These are phyloP conservation scores for Meleagris gallopavo DNA, from an alignment of 2,113 vertebrate species.

Conservation along the genomic window DNA sequence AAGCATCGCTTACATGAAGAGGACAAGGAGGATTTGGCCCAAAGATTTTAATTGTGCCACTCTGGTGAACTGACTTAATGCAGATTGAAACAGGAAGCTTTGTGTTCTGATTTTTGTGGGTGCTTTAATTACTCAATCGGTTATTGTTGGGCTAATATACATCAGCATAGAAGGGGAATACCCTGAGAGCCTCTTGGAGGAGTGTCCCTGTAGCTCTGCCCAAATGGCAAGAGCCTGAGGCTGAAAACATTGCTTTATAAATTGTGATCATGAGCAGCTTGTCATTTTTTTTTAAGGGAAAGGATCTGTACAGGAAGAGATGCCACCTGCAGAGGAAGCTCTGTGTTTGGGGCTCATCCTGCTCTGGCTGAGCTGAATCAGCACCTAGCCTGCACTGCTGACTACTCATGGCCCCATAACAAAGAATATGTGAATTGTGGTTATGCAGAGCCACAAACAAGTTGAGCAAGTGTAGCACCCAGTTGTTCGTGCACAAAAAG, in stretches of 20 bases:
- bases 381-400: neutral
- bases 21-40: slow-evolving; percentile 43
- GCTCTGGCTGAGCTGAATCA: neutral
- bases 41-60: slow-evolving; percentile 22
- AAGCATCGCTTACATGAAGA: slow-evolving; percentile 33
- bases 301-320: neutral
- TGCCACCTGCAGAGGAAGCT: neutral
- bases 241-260: neutral
- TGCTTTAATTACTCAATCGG: slow-evolving; percentile 24
- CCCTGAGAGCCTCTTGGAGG: neutral
- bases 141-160: slow-evolving; percentile 27
- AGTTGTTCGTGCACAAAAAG: neutral
- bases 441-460: neutral
- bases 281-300: neutral
- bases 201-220: neutral
- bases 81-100: neutral
- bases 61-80: slow-evolving; percentile 11
- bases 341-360: neutral
- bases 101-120: neutral
- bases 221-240: neutral
- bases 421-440: neutral
- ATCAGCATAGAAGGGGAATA: neutral
- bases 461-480: neutral
- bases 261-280: neutral
- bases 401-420: neutral